These are phyloP conservation scores for Brachystomella parvula DNA, from an alignment of 1,140 invertebrate genomes.

Conservation along the genomic window DNA sequence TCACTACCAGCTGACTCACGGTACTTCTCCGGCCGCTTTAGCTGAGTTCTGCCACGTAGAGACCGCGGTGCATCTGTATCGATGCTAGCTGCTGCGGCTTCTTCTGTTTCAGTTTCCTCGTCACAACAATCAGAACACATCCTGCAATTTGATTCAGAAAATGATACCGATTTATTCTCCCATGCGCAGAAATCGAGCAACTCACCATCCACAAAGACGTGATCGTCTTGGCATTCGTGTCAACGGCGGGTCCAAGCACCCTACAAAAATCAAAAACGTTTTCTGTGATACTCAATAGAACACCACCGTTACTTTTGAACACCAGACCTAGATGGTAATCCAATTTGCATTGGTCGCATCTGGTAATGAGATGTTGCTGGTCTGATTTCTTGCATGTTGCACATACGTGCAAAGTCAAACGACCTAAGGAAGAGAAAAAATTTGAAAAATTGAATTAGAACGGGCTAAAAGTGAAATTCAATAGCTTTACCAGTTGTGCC, in stretches of 20 bases:
- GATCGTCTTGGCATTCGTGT: slow-evolving; percentile 89
- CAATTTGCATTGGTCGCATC: slow-evolving; percentile 87
- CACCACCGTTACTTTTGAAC: too few relatives aligned
- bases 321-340: slow-evolving; percentile 78
- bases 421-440: background rate
- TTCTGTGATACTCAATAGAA: too few relatives aligned
- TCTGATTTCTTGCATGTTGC: slow-evolving; percentile 71
- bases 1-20: slow-evolving; percentile 43
- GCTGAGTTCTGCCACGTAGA: slow-evolving; percentile 46
- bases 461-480: background rate
- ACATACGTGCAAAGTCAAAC: slow-evolving; percentile 46
- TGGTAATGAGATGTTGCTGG: slow-evolving; percentile 79
- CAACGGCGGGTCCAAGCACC: slow-evolving; percentile 84
- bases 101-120: slow-evolving; percentile 64
- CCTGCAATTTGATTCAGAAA: slow-evolving; percentile 45
- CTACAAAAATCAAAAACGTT: background rate
- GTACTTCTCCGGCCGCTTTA: slow-evolving; percentile 35
- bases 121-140: slow-evolving; percentile 78
- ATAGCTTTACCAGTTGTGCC: background rate
- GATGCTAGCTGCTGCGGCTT: slow-evolving; percentile 44
- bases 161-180: background rate
- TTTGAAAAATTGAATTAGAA: background rate
- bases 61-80: slow-evolving; percentile 59
- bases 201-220: slow-evolving; percentile 81
- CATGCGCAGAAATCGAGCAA: background rate